Evolutionary conservation across 2,888 invertebrate genomes (phyloP).

Genomic region (Parnassius glacialis): DNA sequence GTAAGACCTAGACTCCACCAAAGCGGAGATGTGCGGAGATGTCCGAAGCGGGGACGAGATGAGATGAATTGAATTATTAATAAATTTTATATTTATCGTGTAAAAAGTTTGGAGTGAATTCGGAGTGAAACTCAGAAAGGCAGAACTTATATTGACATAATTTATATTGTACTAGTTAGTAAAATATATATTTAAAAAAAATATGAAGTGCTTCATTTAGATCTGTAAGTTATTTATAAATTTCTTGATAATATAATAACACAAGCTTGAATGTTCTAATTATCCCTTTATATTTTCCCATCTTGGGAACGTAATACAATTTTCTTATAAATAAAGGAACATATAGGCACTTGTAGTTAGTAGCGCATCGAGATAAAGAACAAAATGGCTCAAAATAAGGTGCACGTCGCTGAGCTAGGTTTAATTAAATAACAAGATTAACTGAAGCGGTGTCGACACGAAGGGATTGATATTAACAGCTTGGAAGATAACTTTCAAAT

Average conservation of each 20-base stretch:
- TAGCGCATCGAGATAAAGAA: slow-evolving; percentile 18
- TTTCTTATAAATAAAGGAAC: slow-evolving; percentile 8
- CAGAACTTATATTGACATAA: no score
- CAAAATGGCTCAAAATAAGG: slow-evolving; percentile 15
- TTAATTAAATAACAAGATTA: slow-evolving; percentile 30
- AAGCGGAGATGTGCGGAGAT: no score
- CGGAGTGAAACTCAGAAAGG: no score
- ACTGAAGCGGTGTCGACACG: slow-evolving; percentile 18
- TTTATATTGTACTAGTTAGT: no score
- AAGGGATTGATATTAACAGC: slow-evolving; percentile 20
- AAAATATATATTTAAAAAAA: no score
- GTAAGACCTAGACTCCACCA: no score
- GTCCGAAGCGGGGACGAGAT: no score
- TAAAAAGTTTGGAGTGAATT: no score
- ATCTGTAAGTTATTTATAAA: neutral
- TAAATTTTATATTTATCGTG: no score
- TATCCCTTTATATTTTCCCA: neutral
- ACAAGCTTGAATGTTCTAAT: slow-evolving; percentile 5
- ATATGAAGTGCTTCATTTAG: no score
- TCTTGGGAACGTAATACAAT: slow-evolving; percentile 8
- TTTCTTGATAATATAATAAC: neutral
- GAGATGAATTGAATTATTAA: no score
- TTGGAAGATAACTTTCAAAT: slow-evolving; percentile 37
- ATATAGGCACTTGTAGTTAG: slow-evolving; percentile 11
- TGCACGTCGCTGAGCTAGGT: slow-evolving; percentile 15